Evolutionary conservation across 2,113 vertebrate species (phyloP).

Genomic region (Eolophus roseicapilla): DNA sequence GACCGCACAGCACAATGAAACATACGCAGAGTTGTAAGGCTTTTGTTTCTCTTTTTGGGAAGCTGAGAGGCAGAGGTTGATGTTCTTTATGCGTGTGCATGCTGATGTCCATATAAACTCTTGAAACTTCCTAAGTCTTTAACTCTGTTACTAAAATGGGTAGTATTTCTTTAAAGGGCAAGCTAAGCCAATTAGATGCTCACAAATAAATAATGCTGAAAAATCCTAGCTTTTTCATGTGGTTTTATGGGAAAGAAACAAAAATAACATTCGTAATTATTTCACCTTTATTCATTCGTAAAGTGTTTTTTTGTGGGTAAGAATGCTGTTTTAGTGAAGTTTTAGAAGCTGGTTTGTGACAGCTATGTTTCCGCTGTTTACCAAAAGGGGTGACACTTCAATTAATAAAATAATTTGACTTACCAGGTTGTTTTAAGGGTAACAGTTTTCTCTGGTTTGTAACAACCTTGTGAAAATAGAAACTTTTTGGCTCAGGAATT

Average conservation of each 20-base stretch:
- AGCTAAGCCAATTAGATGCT: not conserved
- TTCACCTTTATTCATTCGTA: not conserved
- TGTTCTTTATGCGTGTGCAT: not conserved
- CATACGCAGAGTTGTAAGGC: not conserved
- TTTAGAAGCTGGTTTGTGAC: not conserved
- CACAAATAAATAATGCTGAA: not conserved
- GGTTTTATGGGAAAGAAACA: not conserved
- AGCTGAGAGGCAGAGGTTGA: not conserved
- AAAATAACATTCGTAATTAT: not conserved
- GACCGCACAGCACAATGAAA: not conserved
- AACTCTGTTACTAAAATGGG: not conserved
- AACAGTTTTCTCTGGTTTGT: not conserved
- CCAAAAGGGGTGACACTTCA: not conserved
- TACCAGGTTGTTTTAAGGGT: not conserved
- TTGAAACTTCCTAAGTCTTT: not conserved
- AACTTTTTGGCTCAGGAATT: not conserved
- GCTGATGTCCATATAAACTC: not conserved
- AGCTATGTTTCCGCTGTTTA: not conserved
- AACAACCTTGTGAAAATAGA: not conserved
- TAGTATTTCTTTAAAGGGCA: not conserved
- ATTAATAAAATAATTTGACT: not conserved
- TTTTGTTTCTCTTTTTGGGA: not conserved
- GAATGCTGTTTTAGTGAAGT: not conserved
- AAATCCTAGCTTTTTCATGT: not conserved
- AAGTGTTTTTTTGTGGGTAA: not conserved